phyloP scores from a whole-genome alignment of 2,797 vertebrate species.

The Siniperca obscura region DNA sequence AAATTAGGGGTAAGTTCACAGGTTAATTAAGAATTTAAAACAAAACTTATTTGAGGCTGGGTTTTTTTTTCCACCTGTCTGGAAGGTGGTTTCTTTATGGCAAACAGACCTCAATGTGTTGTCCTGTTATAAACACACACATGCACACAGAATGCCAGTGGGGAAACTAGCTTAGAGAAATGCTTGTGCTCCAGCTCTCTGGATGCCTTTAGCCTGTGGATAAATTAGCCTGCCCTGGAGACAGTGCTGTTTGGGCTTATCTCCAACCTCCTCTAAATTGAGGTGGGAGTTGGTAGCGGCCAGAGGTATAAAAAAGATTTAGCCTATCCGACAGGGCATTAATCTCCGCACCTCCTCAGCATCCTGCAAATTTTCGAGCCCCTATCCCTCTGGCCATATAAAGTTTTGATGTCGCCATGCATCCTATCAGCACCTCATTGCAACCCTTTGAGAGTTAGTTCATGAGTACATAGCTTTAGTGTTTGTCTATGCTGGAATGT shows the following conservation, averaged over 20 bases:
- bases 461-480: conserved; percentile 24
- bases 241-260: conserved; percentile 65
- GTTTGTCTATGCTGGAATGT: conserved; percentile 16
- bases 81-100: not conserved
- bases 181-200: conserved; percentile 29
- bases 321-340: conserved; percentile 73
- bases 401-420: conserved; percentile 57
- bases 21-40: not conserved
- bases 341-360: conserved; percentile 70
- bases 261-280: conserved; percentile 80
- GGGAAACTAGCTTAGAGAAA: conserved; percentile 36
- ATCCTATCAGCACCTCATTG: conserved; percentile 44
- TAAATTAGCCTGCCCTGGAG: conserved; percentile 73
- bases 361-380: conserved; percentile 40
- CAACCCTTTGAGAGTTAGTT: conserved; percentile 26
- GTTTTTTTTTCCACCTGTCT: not conserved
- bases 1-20: not conserved
- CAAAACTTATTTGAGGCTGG: not conserved
- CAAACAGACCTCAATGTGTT: not conserved
- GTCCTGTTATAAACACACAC: conserved; percentile 27
- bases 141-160: conserved; percentile 7
- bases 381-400: conserved; percentile 55
- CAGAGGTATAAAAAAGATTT: conserved; percentile 81
- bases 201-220: conserved; percentile 67
- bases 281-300: conserved; percentile 80